These are phyloP conservation scores for Onychostoma macrolepis DNA, from an alignment of 2,113 vertebrate species.

Conservation along the genomic window DNA sequence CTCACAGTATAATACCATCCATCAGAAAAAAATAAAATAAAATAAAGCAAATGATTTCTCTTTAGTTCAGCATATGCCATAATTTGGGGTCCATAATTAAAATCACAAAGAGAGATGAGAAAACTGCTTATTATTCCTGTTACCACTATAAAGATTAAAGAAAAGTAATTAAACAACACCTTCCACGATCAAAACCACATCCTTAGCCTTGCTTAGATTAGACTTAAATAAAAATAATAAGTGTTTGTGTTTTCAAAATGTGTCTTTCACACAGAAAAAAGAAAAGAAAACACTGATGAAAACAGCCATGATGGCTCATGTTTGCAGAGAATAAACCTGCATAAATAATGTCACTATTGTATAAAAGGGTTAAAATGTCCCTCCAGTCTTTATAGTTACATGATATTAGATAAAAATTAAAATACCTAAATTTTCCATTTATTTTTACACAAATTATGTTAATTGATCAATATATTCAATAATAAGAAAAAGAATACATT, in stretches of 20 bases:
- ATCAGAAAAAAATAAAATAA: neutral
- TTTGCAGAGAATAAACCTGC: neutral
- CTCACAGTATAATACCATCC: neutral
- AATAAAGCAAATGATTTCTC: neutral
- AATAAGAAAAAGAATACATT: neutral
- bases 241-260: neutral
- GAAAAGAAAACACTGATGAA: neutral
- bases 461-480: neutral
- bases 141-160: neutral
- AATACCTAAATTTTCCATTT: neutral
- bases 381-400: neutral
- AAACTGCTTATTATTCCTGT: neutral
- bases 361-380: neutral
- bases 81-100: no score
- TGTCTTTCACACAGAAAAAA: neutral
- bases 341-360: neutral
- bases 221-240: neutral
- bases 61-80: neutral
- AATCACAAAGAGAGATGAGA: neutral
- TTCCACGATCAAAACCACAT: neutral
- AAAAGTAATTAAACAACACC: conserved; percentile 3
- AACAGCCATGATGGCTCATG: neutral
- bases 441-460: neutral
- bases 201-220: neutral
- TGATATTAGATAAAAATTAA: neutral